Evolutionary conservation across 2,797 vertebrate genomes (phyloP), one percentile per base, ranked within the genome.

Genomic region (Philypnodon macrostomus): DNA sequence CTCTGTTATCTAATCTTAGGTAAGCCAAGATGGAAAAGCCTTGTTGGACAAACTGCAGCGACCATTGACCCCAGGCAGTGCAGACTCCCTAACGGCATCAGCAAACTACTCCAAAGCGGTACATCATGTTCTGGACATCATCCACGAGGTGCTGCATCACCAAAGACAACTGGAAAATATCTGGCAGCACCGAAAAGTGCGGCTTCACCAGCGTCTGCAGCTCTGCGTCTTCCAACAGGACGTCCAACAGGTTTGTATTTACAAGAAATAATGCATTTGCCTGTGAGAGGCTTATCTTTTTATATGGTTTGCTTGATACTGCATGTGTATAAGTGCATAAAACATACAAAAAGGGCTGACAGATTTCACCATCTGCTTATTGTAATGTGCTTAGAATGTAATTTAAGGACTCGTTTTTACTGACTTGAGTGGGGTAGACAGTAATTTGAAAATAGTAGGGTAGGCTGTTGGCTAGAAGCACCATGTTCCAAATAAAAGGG

Each of bases 131-230:
- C 87, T 99, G 32, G 96, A 99, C 42, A 91, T 94, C 63, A 95
- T 99, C 75, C 96, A 98, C 2, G 95, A 99, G 73, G 95, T 98
- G 12, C 80, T 99, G 61, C 96, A 98, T 75, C 96, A 98, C 83
- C 96, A 99, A 83, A 89, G 96, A 64, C 95, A 98, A 65, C 88
- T 99, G 29, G 96, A 99, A 67, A 98, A 96, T 85, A 97, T 97
- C 77, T 98, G 95, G 96, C 96, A 99, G 74, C 96, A 99, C 75
- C 95, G 96, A 42, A 99, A 99, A 73, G 95, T 99, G 35, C 95
- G 96, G 29, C 89, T 99, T 6, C 96, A 99, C 73, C 96, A 99
- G 65, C 81, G 96, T 12, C 92, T 99, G 62, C 96, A 99, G 83
- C 91, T 99, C 0, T 98, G 96, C 0, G 96, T 99, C 54, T 99